A percentile compares a stretch with the other conserved stretches of the same genome.
phyloP scores from a whole-genome alignment of 2,888 invertebrate species.

The Reticulitermes lucifugus region DNA sequence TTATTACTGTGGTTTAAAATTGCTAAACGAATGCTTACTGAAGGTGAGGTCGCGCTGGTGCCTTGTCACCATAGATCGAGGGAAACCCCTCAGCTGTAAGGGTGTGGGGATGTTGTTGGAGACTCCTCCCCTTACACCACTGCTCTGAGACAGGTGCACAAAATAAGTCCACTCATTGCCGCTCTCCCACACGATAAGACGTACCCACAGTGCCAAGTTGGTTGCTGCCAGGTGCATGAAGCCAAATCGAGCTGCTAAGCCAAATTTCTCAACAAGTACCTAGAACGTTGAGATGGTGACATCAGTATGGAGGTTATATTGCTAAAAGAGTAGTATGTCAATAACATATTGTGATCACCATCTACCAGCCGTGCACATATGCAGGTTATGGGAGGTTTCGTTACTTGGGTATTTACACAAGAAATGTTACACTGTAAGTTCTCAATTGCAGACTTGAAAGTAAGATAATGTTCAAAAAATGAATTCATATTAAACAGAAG shows the following conservation, averaged over 20 bases:
- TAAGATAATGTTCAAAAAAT: too few species aligned
- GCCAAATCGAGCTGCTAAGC: slow-evolving; percentile 66
- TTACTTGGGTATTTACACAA: too few species aligned
- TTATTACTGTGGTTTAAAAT: too few species aligned
- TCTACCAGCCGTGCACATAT: too few species aligned
- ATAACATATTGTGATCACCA: too few species aligned
- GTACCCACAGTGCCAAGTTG: slow-evolving; percentile 67
- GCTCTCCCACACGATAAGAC: slow-evolving; percentile 67
- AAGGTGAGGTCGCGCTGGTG: slow-evolving; percentile 58
- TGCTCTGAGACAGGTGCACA: slow-evolving; percentile 62
- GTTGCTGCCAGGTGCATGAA: slow-evolving; percentile 69
- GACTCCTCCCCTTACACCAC: slow-evolving; percentile 44
- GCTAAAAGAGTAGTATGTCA: too few species aligned
- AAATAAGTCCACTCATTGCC: slow-evolving; percentile 68
- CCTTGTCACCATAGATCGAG: slow-evolving; percentile 60
- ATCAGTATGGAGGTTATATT: too few species aligned
- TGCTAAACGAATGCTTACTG: slow-evolving; percentile 55
- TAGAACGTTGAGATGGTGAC: background rate
- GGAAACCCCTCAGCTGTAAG: slow-evolving; percentile 63
- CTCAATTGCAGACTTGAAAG: too few species aligned
- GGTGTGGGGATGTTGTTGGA: slow-evolving; percentile 59
- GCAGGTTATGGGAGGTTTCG: too few species aligned
- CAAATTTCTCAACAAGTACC: slow-evolving; percentile 65
- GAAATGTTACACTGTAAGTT: too few species aligned
- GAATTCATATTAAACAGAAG: too few species aligned